Percentiles rank a stretch among this genome's conserved stretches.
Evolutionary conservation across 1,140 invertebrate species (phyloP).

Genomic region (Drosophila melanica): DNA sequence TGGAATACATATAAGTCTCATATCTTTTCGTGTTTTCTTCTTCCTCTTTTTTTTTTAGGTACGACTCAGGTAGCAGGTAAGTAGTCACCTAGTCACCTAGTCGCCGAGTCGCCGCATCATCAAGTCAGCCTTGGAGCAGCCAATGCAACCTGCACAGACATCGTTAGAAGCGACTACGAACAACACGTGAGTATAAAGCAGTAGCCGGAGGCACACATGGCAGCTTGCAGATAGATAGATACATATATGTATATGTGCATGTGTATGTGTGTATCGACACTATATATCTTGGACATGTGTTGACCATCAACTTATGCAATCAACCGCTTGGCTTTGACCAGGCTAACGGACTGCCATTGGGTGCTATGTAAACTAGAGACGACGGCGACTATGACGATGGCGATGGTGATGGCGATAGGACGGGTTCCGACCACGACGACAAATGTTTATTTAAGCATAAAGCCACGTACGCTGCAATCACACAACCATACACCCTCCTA

Average conservation of each 20-base stretch:
- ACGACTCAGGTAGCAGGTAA: constrained; percentile 10
- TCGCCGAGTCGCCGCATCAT: constrained; percentile 32
- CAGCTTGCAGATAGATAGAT: constrained; percentile 4
- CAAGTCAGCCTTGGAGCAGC: constrained; percentile 56
- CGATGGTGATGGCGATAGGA: constrained; percentile 19
- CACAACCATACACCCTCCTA: constrained; percentile 23
- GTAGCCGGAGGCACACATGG: constrained; percentile 17
- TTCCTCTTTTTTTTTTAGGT: constrained; percentile 3
- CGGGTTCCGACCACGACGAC: constrained; percentile 35
- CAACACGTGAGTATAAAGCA: constrained; percentile 64
- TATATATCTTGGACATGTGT: constrained; percentile 80
- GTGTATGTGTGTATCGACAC: constrained; percentile 50
- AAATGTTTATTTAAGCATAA: constrained; percentile 83
- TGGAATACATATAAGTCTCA: constrained; percentile 53
- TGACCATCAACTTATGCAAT: constrained; percentile 82
- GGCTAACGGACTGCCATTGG: constrained; percentile 64
- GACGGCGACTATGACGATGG: constrained; percentile 12
- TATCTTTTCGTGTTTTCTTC: constrained; percentile 22
- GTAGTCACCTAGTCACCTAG: constrained; percentile 12
- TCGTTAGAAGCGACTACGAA: constrained; percentile 70
- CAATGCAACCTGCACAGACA: constrained; percentile 77
- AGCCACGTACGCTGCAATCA: constrained; percentile 65
- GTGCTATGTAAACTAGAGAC: constrained; percentile 74
- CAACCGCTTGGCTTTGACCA: constrained; percentile 80
- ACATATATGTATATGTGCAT: neutral